Evolutionary conservation across 2,888 invertebrate species (phyloP), one percentile per base, ranked within the genome.

Genomic region (Aspidiotus destructor): DNA sequence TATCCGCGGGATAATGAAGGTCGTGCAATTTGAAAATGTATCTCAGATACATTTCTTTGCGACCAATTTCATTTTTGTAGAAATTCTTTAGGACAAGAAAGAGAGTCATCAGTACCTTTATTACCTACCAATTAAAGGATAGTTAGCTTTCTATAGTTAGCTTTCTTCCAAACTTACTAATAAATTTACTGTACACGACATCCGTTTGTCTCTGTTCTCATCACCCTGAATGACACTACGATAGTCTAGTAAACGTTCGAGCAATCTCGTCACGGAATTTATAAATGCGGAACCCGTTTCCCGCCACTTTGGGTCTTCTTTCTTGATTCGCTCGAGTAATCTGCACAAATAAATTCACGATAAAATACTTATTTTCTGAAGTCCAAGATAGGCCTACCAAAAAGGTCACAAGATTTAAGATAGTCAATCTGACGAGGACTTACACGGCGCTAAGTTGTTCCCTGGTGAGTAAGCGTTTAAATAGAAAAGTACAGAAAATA

Each of bases 11-110:
- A 62, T 92, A 80, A 78, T 97, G 96, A 13, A 97, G 82, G 76
- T 94, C 92, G 76, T 92, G 92, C 48, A 97, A 80, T 77, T 95
- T 95, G 80, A 95, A 94, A 71, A 97, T 94, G 78, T 97, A 97
- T 67, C 90, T 86, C 62, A 95, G 80, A 78, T 96, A 97, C 92
- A 96, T 93, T 78, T 95, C 94, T 75, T 93, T 91, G 40, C 94
- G 84, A 75, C 95, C 92, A 73, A 94, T 92, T 80, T 95, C 94
- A 76, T 92, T 92, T 77, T 94, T 93, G 81, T 96, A 96, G 78
- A 96, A 97, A 76, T 95, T 94, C 89, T 67, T 28, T 5, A 5
- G 41, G 16, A n/a, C 48, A 48, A 13, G 48, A 48, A 48, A 11
- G n/a, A 11, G 48, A 48, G n/a, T 48, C 6, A 48, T 13, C 6